phyloP scores from a whole-genome alignment of 2,113 vertebrate species.

The Trematomus loennbergii region DNA sequence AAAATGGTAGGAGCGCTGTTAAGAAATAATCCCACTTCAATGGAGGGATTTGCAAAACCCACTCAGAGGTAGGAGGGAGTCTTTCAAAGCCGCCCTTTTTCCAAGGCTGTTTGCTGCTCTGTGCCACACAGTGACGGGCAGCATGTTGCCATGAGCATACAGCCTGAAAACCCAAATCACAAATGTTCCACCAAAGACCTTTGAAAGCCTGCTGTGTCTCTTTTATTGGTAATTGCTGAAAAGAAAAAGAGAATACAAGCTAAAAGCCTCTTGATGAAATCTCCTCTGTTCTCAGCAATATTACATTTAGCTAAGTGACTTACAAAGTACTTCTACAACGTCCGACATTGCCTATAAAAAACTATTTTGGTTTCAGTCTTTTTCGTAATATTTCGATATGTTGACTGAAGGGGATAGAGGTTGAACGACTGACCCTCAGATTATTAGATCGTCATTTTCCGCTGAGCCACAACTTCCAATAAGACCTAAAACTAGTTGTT shows the following conservation, averaged over 20 bases:
- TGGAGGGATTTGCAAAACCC: slow-evolving; percentile 82
- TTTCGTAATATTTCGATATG: no score
- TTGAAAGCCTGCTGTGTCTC: slow-evolving; percentile 31
- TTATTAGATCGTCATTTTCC: no score
- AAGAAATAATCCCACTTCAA: slow-evolving; percentile 84
- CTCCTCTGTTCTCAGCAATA: neutral
- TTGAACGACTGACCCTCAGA: no score
- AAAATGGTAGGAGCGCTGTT: slow-evolving; percentile 74
- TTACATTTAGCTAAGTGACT: neutral
- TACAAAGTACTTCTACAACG: no score
- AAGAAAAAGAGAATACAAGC: neutral
- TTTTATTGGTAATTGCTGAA: slow-evolving; percentile 4
- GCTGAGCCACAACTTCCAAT: no score
- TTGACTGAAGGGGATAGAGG: no score
- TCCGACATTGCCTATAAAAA: no score
- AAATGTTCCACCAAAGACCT: slow-evolving; percentile 28
- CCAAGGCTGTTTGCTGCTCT: slow-evolving; percentile 70
- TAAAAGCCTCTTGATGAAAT: neutral
- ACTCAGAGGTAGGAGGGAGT: slow-evolving; percentile 80
- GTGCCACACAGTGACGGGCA: slow-evolving; percentile 55
- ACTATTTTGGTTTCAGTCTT: no score
- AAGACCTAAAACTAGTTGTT: no score
- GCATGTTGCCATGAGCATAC: slow-evolving; percentile 41
- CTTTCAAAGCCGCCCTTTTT: slow-evolving; percentile 72
- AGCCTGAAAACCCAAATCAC: slow-evolving; percentile 19